Conservation (phyloP, 2,113 vertebrate species). For the Globicephala melas region DNA sequence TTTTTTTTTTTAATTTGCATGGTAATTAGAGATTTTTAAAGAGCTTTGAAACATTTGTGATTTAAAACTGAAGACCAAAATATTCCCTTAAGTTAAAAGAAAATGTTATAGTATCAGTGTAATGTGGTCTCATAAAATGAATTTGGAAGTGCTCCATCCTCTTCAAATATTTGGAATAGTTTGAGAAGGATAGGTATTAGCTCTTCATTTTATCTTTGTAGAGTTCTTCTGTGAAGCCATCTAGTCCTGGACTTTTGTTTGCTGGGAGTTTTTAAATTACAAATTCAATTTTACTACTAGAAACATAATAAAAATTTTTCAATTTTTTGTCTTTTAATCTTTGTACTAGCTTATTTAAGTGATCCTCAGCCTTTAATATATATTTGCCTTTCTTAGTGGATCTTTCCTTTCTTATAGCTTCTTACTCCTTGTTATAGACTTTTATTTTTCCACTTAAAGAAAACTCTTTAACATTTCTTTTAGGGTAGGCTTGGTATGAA, state of each 20-base stretch:
- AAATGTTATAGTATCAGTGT: background rate
- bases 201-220: background rate
- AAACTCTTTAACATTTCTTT: background rate
- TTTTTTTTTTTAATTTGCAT: constrained; percentile 1
- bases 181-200: background rate
- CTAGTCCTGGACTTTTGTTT: background rate
- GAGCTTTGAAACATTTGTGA: background rate
- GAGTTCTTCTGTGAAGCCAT: background rate
- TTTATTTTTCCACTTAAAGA: background rate
- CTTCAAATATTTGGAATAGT: background rate
- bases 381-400: background rate
- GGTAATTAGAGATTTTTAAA: background rate
- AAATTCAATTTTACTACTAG: background rate
- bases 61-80: background rate
- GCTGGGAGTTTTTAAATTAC: background rate
- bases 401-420: background rate
- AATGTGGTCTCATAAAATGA: background rate
- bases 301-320: background rate
- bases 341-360: background rate
- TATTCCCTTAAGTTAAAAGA: background rate
- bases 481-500: background rate
- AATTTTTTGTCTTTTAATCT: background rate
- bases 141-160: background rate
- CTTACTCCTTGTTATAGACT: background rate
- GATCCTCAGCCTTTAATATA: background rate